These are phyloP conservation scores for Dicaeum eximium DNA, from an alignment of 2,113 vertebrate species.

Conservation along the genomic window DNA sequence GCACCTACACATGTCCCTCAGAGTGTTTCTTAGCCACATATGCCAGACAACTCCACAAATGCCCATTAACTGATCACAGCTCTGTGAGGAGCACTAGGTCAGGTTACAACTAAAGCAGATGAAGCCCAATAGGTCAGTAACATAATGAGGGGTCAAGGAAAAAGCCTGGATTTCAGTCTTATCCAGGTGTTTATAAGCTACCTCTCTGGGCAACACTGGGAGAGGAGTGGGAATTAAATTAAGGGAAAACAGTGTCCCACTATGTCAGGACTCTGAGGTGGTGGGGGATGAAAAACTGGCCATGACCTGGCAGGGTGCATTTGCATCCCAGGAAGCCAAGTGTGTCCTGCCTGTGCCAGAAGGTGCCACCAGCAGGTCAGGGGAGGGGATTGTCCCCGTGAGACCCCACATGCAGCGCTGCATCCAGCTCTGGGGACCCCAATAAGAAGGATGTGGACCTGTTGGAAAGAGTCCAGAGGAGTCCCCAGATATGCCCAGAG, in stretches of 20 bases:
- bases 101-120: neutral
- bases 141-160: neutral
- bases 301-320: neutral
- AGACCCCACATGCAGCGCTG: rapidly evolving
- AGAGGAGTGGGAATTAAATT: neutral
- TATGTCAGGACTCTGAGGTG: no score
- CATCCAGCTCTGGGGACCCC: neutral
- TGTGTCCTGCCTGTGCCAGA: neutral
- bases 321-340: neutral
- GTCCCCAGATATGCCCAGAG: neutral
- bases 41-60: neutral
- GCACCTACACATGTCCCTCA: neutral
- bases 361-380: neutral
- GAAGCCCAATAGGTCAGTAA: neutral
- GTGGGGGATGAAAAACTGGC: neutral
- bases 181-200: neutral
- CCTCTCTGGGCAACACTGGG: neutral
- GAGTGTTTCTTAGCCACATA: neutral
- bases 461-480: neutral
- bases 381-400: neutral
- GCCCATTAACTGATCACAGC: rapidly evolving
- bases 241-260: neutral
- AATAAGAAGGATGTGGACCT: neutral
- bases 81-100: rapidly evolving
- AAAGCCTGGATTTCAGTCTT: neutral